phyloP scores from a whole-genome alignment of 2,888 invertebrate genomes.

The Oligia latruncula region DNA sequence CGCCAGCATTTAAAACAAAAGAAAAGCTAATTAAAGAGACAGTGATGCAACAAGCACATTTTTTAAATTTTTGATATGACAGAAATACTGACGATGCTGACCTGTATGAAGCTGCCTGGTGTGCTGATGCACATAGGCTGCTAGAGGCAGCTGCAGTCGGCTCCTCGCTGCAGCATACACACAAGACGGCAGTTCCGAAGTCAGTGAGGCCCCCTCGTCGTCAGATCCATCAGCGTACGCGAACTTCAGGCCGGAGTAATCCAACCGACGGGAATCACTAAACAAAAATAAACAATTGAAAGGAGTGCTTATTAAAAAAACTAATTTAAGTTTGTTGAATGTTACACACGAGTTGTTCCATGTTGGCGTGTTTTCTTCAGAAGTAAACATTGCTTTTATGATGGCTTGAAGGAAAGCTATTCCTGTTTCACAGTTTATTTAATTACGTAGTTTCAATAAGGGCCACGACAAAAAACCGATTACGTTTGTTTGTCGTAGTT shows the following conservation, averaged over 20 bases:
- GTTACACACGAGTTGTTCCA: conserved; percentile 2
- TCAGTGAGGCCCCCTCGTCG: conserved; percentile 88
- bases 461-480: not conserved
- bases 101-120: conserved; percentile 84
- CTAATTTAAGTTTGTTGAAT: not conserved
- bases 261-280: conserved; percentile 83
- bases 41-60: not conserved
- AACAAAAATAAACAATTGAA: conserved; percentile 14
- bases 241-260: conserved; percentile 84
- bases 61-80: not conserved
- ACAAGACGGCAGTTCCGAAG: conserved; percentile 94
- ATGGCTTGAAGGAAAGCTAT: not conserved
- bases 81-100: conserved; percentile 55
- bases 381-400: not conserved
- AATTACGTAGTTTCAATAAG: not conserved
- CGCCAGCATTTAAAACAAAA: not conserved
- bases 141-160: conserved; percentile 83
- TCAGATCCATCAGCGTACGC: conserved; percentile 85
- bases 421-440: not conserved
- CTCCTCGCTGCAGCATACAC: conserved; percentile 92
- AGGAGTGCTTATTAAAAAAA: too few species aligned
- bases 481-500: too few species aligned
- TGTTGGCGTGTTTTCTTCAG: not conserved
- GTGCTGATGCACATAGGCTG: conserved; percentile 88
- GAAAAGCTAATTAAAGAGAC: not conserved